Evolutionary conservation across 2,113 vertebrate genomes (phyloP).

Genomic region (Hyperoodon ampullatus): DNA sequence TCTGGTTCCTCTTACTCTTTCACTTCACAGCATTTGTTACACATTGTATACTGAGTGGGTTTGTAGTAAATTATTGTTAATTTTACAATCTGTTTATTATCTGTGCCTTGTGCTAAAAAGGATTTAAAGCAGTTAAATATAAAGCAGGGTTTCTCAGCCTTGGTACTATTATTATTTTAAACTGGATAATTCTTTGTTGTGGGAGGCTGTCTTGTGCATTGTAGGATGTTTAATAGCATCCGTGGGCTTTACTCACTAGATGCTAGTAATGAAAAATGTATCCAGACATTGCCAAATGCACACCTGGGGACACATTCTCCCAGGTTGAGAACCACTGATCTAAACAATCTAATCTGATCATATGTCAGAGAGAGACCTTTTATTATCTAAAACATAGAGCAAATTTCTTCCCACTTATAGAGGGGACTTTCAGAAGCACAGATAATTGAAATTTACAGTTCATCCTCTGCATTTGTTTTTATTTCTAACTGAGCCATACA

Average conservation of each 20-base stretch:
- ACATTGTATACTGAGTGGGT: background rate
- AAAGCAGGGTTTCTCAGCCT: background rate
- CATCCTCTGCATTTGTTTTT: conserved; percentile 17
- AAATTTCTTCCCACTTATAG: background rate
- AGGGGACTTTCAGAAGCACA: background rate
- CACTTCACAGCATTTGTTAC: background rate
- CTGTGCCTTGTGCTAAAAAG: background rate
- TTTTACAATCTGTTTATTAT: background rate
- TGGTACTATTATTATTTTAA: background rate
- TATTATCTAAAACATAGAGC: background rate
- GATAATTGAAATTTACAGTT: background rate
- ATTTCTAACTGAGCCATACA: background rate
- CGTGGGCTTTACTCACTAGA: background rate
- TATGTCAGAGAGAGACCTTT: background rate
- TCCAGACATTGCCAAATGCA: background rate
- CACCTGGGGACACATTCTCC: background rate
- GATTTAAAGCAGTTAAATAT: background rate
- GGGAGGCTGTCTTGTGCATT: background rate
- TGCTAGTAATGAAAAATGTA: background rate
- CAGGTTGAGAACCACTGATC: background rate
- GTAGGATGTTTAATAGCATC: background rate
- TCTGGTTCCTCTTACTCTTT: background rate
- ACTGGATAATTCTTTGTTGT: background rate
- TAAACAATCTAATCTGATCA: background rate
- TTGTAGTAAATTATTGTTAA: background rate